Conservation (phyloP, 2,797 vertebrate genomes). For the Vespertilio murinus region DNA sequence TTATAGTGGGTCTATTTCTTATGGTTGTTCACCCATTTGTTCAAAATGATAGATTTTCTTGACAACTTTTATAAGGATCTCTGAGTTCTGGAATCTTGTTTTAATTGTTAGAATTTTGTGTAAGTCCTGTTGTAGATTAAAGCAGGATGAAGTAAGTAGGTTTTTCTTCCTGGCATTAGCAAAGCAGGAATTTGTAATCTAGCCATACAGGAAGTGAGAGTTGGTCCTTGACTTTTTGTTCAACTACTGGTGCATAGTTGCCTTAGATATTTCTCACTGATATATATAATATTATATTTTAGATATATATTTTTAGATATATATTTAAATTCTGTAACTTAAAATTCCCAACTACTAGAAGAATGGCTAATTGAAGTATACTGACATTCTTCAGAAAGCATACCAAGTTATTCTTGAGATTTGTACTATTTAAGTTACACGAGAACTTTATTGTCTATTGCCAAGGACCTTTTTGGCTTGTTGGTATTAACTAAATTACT, state of each 20-base stretch:
- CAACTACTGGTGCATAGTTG: neutral
- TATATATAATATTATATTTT: no score
- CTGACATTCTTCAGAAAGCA: neutral
- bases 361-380: neutral
- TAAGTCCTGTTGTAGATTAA: neutral
- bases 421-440: neutral
- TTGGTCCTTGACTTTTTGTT: neutral
- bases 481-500: neutral
- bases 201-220: neutral
- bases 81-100: neutral
- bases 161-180: neutral
- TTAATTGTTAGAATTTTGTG: neutral
- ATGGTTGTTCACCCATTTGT: neutral
- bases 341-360: neutral
- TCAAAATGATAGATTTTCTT: neutral
- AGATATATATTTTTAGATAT: no score
- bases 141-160: neutral
- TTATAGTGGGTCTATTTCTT: neutral
- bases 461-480: neutral
- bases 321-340: conserved; percentile 14
- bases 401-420: neutral
- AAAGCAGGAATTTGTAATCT: neutral
- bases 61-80: neutral
- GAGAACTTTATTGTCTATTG: neutral
- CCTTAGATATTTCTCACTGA: neutral